A percentile compares a stretch with the other conserved stretches of the same genome.
These are phyloP conservation scores for Chelonus insularis DNA, from an alignment of 1,140 invertebrate species.

Conservation along the genomic window DNA sequence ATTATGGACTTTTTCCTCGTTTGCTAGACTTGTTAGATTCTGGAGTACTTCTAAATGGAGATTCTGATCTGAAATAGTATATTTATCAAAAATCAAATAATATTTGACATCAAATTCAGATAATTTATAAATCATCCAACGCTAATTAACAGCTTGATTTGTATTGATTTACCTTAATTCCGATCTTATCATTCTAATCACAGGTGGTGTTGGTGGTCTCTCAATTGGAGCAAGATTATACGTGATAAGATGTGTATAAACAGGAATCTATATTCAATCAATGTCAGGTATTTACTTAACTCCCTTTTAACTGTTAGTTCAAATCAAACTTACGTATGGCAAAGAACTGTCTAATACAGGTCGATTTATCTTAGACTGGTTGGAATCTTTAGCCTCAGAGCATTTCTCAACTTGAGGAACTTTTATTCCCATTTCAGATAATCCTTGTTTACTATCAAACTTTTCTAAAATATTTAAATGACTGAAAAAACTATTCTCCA, in stretches of 20 bases:
- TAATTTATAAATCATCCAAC: no score
- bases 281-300: no score
- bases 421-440: constrained; percentile 1
- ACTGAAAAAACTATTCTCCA: no score
- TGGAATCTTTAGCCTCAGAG: not conserved
- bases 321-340: constrained; percentile 42
- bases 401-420: not conserved
- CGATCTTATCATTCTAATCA: constrained; percentile 32
- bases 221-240: constrained; percentile 40
- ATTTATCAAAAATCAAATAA: not conserved
- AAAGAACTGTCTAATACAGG: constrained; percentile 38
- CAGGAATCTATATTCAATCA: constrained; percentile 39
- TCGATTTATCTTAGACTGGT: not conserved
- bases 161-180: constrained; percentile 13
- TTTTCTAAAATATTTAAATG: not conserved
- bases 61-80: not conserved
- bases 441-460: not conserved
- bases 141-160: no score
- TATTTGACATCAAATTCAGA: no score
- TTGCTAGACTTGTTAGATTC: not conserved
- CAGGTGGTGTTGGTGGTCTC: constrained; percentile 34
- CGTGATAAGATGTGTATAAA: constrained; percentile 43
- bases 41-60: not conserved
- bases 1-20: not conserved
- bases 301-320: no score